Evolutionary conservation across 2,888 invertebrate species (phyloP), one percentile per base, ranked within the genome.

Genomic region (Uropetala carovei): DNA sequence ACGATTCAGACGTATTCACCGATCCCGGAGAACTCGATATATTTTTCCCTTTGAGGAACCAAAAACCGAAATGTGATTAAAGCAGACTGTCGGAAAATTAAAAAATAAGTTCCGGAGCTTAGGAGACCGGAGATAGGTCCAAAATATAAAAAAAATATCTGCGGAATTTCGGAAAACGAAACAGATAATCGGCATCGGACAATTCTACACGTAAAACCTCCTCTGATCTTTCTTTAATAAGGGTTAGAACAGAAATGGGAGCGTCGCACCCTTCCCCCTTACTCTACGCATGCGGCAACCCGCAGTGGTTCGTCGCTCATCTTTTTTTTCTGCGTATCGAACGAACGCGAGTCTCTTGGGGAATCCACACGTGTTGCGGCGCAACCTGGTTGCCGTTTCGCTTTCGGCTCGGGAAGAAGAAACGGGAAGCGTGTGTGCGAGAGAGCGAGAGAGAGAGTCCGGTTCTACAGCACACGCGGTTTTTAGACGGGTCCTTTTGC

Each of bases 321-420:
- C 75, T 75, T 75, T 75, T 75, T 75, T 27, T 13, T 22, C 22
- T 68, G 68, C 68, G 68, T 75, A 75, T 75, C 75, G 75, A 75
- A 75, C 75, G 75, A 13, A 5, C 22, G 75, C 75, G 22, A 43
- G 5, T 16, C 64, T 18, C 64, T 64, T 16, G 64, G 64, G 64
- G 4, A 14, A 68, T 68, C 68, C 22, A 75, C 75, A 75, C 75
- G 27, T 75, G 27, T 75, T 75, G 75, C 27, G 75, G 43, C 43
- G 43, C 43, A 43, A 43, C 43, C 43, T 43, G 43, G 43, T 43
- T 43, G 43, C 43, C 43, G 43, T 43, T 43, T 43, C 43, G 43
- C 43, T 43, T 43, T 43, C 43, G 43, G 75, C 27, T 75, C 75
- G 13, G 22, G 11, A 75, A 75, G 75, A 75, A 27, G 75, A 75